phyloP scores from a whole-genome alignment of 1,140 invertebrate species.

The Sarcophaga peregrina region DNA sequence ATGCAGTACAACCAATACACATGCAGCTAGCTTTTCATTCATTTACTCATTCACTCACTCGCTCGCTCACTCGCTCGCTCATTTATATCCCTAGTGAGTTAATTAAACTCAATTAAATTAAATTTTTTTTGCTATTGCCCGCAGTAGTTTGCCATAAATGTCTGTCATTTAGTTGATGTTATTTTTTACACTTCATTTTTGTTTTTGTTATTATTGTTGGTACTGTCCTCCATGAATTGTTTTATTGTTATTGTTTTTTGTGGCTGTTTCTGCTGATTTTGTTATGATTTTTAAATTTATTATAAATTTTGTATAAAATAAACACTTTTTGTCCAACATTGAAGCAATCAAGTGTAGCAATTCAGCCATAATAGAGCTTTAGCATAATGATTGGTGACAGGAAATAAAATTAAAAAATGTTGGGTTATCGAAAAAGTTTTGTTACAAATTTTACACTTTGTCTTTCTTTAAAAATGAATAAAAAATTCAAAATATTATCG shows the following conservation, averaged over 20 bases:
- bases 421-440: too few relatives aligned
- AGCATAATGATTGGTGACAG: too few relatives aligned
- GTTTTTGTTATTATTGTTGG: background rate
- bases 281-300: slow-evolving; percentile 23
- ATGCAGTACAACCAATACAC: background rate
- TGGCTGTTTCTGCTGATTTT: background rate
- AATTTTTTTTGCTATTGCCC: slow-evolving; percentile 18
- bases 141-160: slow-evolving; percentile 22
- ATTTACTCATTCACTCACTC: background rate
- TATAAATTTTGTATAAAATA: background rate
- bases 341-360: too few relatives aligned
- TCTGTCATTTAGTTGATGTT: slow-evolving; percentile 32
- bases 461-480: too few relatives aligned
- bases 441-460: too few relatives aligned
- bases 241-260: background rate
- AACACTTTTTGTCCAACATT: background rate
- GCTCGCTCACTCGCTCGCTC: slow-evolving; percentile 3
- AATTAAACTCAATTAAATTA: slow-evolving; percentile 42
- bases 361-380: too few relatives aligned
- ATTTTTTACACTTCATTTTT: slow-evolving; percentile 39
- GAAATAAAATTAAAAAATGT: too few relatives aligned
- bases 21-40: background rate
- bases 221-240: background rate
- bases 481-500: too few relatives aligned
- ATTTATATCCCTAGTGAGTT: slow-evolving; percentile 39